phyloP scores from a whole-genome alignment of 2,888 invertebrate genomes.

The Auanema sp. region DNA sequence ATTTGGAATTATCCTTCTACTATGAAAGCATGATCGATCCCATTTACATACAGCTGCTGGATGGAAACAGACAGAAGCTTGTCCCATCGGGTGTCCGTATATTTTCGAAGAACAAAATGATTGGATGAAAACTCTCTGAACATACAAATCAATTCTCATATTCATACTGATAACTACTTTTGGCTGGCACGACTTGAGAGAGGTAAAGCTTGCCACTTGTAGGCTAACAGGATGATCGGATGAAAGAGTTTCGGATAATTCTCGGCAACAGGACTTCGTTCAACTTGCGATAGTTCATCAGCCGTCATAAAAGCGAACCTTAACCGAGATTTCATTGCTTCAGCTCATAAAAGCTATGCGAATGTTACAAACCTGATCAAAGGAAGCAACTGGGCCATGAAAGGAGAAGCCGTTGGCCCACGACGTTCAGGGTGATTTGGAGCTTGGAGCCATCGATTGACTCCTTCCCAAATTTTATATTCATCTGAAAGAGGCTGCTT shows the following conservation, averaged over 20 bases:
- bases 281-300: conserved; percentile 79
- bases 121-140: conserved; percentile 62
- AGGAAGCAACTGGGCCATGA: conserved; percentile 52
- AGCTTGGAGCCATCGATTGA: conserved; percentile 64
- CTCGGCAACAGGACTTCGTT: conserved; percentile 75
- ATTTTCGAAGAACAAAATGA: conserved; percentile 65
- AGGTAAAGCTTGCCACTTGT: conserved; percentile 67
- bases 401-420: conserved; percentile 48
- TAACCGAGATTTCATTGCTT: neutral
- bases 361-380: conserved; percentile 37
- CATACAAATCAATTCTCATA: neutral
- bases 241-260: conserved; percentile 64
- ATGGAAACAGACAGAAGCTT: conserved; percentile 62
- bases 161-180: conserved; percentile 26
- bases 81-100: conserved; percentile 67
- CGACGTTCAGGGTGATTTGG: conserved; percentile 62
- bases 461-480: conserved; percentile 65
- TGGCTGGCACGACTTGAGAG: conserved; percentile 62
- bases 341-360: neutral
- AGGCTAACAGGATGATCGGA: conserved; percentile 65
- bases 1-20: conserved; percentile 13
- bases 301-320: conserved; percentile 93
- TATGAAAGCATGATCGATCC: conserved; percentile 43
- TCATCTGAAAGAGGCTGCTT: conserved; percentile 61
- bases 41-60: conserved; percentile 28